Evolutionary conservation across 2,113 vertebrate species (phyloP).

Genomic region (Neogobius melanostomus): DNA sequence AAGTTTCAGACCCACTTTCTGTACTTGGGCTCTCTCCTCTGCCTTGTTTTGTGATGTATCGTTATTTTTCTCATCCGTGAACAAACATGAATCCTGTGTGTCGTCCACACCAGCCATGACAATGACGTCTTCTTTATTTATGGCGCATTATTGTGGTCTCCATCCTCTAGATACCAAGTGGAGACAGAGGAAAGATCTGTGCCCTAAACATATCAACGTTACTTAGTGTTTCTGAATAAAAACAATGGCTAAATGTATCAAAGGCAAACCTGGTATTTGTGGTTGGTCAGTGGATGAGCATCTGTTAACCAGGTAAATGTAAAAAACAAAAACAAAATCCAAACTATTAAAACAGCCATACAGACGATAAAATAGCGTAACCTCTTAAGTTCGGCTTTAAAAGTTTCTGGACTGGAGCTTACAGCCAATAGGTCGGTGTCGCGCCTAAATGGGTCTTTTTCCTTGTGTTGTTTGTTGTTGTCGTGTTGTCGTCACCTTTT

Average conservation of each 20-base stretch:
- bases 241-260: not conserved
- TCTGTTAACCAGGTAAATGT: conserved; percentile 22
- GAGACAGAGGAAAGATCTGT: conserved; percentile 16
- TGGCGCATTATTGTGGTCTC: not conserved
- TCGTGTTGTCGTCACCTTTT: no score
- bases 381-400: no score
- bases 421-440: no score
- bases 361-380: not conserved
- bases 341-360: not conserved
- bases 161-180: not conserved
- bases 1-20: not conserved
- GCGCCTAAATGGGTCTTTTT: no score
- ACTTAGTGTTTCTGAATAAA: not conserved
- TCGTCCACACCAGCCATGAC: not conserved
- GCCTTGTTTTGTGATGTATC: not conserved
- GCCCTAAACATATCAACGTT: conserved; percentile 22
- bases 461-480: no score
- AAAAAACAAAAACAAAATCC: not conserved
- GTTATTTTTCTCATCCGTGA: not conserved
- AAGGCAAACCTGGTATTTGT: conserved; percentile 63
- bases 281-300: conserved; percentile 14
- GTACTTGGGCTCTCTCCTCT: not conserved
- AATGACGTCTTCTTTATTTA: not conserved
- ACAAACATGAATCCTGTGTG: not conserved
- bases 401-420: no score